Evolutionary conservation across 2,797 vertebrate genomes (phyloP), one percentile per base, ranked within the genome.

Genomic region (Mormyrops attenuatus): DNA sequence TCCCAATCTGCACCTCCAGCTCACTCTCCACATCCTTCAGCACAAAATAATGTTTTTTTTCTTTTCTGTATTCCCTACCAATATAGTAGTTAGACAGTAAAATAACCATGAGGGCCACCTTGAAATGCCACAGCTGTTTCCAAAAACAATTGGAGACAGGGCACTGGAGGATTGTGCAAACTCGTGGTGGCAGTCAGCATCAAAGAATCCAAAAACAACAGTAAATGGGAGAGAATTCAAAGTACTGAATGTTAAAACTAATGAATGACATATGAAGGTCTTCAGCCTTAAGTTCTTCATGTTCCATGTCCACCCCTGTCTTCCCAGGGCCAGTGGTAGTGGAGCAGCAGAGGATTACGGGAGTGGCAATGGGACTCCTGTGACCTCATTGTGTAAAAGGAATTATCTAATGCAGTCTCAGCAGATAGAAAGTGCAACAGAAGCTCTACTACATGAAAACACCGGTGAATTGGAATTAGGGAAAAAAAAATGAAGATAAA

Each of bases 11-110:
- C 11, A 97, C 94, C 93, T 99, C 99, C 93, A 99, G 95, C 93
- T 99, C 99, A 73, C 97, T 98, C 93, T 99, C 99, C 90, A 99
- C 97, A 22, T 99, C 98, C 99, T 99, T 94, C 90, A 89, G 20
- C 26, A 86, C 5, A 57, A 57, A 57, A 41, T 34, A 11, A 47
- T 52, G n/a, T 26, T 52, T 52, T 26, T 22, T 52, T 5, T n/a
- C 53, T 20, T n/a, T 34, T 34, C 87, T 8, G 6, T 47, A 20
- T 15, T 41, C 41, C 44, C 44, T 17, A 3, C 6, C 8, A n/a
- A 88, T 11, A 38, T 15, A 38, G 50, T n/a, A 30, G 9, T 26
- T 8, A 57, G 15, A 55, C 15, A 55, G 85, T 87, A 41, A 30
- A 30, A 20, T 87, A 57, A 41, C 30, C 13, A 3, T 38, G 13